Conservation (phyloP, 2,113 vertebrate genomes). For the Callocephalon fimbriatum region DNA sequence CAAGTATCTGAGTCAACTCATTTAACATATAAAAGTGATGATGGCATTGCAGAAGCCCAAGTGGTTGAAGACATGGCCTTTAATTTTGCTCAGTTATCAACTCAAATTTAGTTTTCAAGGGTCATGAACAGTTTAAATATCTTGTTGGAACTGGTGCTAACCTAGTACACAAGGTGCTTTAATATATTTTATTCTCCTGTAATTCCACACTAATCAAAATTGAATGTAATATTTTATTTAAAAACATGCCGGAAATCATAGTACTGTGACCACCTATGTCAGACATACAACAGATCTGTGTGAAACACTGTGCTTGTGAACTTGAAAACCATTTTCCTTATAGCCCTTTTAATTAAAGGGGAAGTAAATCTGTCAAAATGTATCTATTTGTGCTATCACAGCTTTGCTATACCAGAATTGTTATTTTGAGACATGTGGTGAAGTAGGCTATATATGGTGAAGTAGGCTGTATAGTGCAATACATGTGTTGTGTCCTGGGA, state of each 20-base stretch:
- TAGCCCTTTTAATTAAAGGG: not conserved
- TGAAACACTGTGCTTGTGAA: not conserved
- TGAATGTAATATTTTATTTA: not conserved
- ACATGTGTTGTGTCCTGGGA: accelerated
- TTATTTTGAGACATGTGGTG: not conserved
- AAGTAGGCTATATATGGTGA: not conserved
- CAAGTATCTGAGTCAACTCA: not conserved
- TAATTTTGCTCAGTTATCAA: not conserved
- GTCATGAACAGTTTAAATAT: not conserved
- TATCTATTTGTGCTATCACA: not conserved
- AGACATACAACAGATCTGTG: not conserved
- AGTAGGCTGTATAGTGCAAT: not conserved
- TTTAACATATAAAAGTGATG: not conserved
- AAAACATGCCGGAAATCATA: not conserved
- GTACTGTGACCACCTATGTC: not conserved
- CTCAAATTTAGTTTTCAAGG: not conserved
- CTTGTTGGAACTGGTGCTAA: constrained; percentile 54
- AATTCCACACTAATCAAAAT: not conserved
- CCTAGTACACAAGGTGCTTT: constrained; percentile 33
- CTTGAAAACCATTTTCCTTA: not conserved
- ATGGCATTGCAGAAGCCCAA: not conserved
- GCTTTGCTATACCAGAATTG: not conserved
- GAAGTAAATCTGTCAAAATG: not conserved
- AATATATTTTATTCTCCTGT: not conserved
- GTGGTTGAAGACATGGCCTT: not conserved